These are phyloP conservation scores for Drosophila nasuta DNA, from an alignment of 1,140 invertebrate species.

Conservation along the genomic window DNA sequence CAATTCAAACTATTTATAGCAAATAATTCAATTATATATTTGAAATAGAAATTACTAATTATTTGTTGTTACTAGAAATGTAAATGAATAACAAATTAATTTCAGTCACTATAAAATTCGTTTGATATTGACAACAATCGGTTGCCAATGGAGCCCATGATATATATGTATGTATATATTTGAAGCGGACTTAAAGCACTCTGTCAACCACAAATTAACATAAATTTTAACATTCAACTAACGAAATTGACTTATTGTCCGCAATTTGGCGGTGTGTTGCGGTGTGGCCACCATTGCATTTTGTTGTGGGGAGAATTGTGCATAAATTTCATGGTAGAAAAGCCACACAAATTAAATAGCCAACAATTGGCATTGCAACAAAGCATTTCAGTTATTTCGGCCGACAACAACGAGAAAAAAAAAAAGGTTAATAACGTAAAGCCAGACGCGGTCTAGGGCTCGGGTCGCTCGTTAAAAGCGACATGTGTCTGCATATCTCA, in stretches of 20 bases:
- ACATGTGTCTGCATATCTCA: conserved; percentile 61
- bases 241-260: conserved; percentile 9
- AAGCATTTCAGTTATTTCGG: conserved; percentile 33
- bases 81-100: too few species aligned
- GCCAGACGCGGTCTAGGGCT: background rate
- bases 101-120: background rate
- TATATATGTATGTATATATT: background rate
- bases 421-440: conserved; percentile 20
- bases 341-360: conserved; percentile 28
- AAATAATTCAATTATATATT: too few species aligned
- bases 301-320: background rate
- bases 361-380: conserved; percentile 25
- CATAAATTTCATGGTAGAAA: conserved; percentile 35
- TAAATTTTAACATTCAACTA: conserved; percentile 13
- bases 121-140: background rate
- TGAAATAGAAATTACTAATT: too few species aligned
- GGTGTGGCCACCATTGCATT: background rate
- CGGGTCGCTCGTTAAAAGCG: conserved; percentile 48
- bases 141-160: background rate
- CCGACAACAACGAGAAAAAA: background rate
- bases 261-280: conserved; percentile 17
- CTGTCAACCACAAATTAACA: background rate
- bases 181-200: too few species aligned
- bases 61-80: too few species aligned
- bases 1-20: too few species aligned